These are phyloP conservation scores for Otis tarda DNA, from an alignment of 2,113 vertebrate genomes.

Conservation along the genomic window DNA sequence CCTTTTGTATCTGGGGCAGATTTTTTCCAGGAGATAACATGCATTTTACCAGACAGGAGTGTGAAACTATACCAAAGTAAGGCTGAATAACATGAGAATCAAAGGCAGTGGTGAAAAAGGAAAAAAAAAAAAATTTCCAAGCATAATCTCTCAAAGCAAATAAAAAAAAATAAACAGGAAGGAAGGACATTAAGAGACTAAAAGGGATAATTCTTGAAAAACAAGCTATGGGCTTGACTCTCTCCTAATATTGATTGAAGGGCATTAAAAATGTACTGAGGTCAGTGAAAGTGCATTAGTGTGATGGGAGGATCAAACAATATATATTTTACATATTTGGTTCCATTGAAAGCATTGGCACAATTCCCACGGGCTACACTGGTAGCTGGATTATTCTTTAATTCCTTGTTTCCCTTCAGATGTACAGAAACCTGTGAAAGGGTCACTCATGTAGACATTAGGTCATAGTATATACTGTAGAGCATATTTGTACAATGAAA, in stretches of 20 bases:
- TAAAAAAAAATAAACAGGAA: neutral
- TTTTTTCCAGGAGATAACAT: neutral
- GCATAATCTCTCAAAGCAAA: neutral
- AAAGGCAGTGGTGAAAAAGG: neutral
- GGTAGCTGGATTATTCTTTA: conserved; percentile 53
- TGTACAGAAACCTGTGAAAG: conserved; percentile 41
- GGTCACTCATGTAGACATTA: conserved; percentile 50
- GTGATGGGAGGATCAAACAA: neutral
- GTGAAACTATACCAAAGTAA: neutral
- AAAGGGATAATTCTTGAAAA: neutral
- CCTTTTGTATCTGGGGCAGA: neutral
- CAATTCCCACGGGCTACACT: neutral
- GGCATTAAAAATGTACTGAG: neutral
- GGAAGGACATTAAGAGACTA: neutral
- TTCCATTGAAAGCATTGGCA: neutral
- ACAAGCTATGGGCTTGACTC: neutral
- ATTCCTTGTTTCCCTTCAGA: conserved; percentile 61
- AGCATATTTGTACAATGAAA: conserved; percentile 40
- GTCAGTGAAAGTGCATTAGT: neutral
- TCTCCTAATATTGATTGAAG: neutral
- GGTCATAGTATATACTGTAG: conserved; percentile 44
- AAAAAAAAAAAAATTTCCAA: neutral
- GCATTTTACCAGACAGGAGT: neutral
- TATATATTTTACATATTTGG: neutral
- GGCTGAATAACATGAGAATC: neutral